phyloP scores from a whole-genome alignment of 2,113 vertebrate genomes.

The Gallinago media region DNA sequence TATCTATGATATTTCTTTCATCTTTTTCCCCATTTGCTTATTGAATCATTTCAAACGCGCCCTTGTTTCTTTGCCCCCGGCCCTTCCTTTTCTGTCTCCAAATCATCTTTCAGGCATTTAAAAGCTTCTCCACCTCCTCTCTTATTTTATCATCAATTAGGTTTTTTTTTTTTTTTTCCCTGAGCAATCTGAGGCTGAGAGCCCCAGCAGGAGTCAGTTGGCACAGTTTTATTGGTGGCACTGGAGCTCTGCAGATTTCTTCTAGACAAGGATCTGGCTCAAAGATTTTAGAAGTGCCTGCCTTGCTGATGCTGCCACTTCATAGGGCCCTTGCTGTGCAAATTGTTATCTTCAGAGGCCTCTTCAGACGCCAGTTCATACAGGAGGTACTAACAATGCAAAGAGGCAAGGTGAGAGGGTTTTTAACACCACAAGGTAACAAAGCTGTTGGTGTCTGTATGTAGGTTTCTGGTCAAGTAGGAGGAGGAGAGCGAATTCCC shows the following conservation, averaged over 20 bases:
- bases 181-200: neutral
- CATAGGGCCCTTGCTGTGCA: neutral
- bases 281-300: neutral
- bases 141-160: neutral
- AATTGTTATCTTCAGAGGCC: neutral
- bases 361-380: neutral
- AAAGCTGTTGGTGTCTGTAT: neutral
- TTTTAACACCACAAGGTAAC: neutral
- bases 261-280: neutral
- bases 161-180: neutral
- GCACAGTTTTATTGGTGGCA: neutral
- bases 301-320: neutral
- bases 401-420: neutral
- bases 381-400: neutral
- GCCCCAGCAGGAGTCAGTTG: neutral
- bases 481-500: neutral
- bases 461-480: neutral
- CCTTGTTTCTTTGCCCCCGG: slow-evolving; percentile 22
- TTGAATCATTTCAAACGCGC: neutral
- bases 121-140: slow-evolving; percentile 19
- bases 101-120: slow-evolving; percentile 12
- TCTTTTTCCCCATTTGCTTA: slow-evolving; percentile 6
- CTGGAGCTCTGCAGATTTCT: neutral
- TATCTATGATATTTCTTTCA: slow-evolving; percentile 16
- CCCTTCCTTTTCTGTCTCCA: slow-evolving; percentile 13